phyloP scores from a whole-genome alignment of 1,140 invertebrate genomes.

The Drosophila kepulauana region DNA sequence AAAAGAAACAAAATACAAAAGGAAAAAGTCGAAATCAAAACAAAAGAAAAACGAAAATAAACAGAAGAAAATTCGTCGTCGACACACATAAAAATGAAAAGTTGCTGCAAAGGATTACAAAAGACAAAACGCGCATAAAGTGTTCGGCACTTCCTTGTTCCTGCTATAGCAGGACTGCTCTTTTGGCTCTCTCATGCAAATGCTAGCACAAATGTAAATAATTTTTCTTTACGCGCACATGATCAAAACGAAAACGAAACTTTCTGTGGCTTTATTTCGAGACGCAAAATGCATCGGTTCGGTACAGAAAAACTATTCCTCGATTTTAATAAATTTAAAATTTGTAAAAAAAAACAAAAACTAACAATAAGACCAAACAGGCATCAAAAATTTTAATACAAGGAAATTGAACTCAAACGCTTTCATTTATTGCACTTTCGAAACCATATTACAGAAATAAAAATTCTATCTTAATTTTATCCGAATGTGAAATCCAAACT shows the following conservation, averaged over 20 bases:
- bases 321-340: too few species aligned
- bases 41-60: constrained; percentile 1
- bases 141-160: constrained; percentile 32
- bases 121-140: constrained; percentile 52
- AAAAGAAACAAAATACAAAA: neutral
- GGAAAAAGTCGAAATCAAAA: constrained; percentile 9
- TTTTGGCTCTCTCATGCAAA: neutral
- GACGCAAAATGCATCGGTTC: too few species aligned
- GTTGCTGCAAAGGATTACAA: constrained; percentile 54
- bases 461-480: too few species aligned
- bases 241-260: too few species aligned
- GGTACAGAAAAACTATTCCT: too few species aligned
- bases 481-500: too few species aligned
- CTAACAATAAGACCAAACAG: too few species aligned
- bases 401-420: neutral
- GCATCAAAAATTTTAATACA: too few species aligned
- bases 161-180: neutral
- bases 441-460: too few species aligned
- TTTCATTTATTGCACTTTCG: neutral
- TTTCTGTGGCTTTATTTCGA: too few species aligned
- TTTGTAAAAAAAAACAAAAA: too few species aligned
- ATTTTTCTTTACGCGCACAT: constrained; percentile 44
- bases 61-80: constrained; percentile 26
- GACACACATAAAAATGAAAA: constrained; percentile 59
- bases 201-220: constrained; percentile 43